Evolutionary conservation across 2,888 invertebrate species (phyloP).

Genomic region (Platycnemis pennipes): DNA sequence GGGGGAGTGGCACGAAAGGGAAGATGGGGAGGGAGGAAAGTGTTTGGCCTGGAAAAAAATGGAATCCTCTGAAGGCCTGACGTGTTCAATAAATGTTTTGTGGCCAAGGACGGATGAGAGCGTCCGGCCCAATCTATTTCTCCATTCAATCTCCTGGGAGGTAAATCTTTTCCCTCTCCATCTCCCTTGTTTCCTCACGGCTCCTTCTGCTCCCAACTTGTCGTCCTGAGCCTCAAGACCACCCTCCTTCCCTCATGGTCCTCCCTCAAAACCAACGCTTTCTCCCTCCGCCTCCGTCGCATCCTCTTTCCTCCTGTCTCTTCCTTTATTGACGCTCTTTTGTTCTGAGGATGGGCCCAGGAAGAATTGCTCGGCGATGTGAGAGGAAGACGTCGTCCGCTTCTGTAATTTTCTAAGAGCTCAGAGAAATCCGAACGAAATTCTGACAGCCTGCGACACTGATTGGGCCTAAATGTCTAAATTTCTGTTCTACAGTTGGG

Average conservation of each 20-base stretch:
- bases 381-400: not conserved
- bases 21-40: constrained; percentile 8
- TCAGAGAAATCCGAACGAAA: not conserved
- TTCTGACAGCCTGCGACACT: too few species aligned
- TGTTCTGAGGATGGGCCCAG: not conserved
- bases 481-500: too few species aligned
- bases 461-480: too few species aligned
- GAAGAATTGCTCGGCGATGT: not conserved
- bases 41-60: constrained; percentile 15
- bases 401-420: not conserved
- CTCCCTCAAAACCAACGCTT: not conserved
- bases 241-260: not conserved
- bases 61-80: constrained; percentile 45
- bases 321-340: not conserved
- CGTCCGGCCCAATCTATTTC: constrained; percentile 59
- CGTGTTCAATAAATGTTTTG: constrained; percentile 66
- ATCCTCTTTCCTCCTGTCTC: not conserved
- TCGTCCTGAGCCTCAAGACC: not conserved
- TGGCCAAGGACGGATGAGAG: constrained; percentile 2
- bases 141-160: constrained; percentile 26
- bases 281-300: not conserved
- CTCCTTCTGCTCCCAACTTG: not conserved
- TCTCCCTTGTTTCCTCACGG: not conserved
- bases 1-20: not conserved
- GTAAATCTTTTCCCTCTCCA: not conserved